Percentiles rank a stretch among this genome's conserved stretches.
Evolutionary conservation across 1,140 invertebrate genomes (phyloP).

Genomic region (Papilio polytes): DNA sequence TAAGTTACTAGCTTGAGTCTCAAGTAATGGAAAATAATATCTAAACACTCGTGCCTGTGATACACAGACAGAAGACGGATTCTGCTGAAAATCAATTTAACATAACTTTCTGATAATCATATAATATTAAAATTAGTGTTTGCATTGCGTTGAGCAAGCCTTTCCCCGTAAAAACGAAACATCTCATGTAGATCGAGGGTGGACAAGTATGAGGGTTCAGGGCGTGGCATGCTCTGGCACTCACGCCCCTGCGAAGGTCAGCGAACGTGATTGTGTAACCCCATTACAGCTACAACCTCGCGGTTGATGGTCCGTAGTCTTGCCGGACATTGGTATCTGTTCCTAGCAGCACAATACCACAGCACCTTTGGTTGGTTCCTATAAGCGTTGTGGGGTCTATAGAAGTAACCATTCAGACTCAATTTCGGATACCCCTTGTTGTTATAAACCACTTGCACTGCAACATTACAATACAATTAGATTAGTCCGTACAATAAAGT

Average conservation of each 20-base stretch:
- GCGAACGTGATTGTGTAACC: constrained; percentile 64
- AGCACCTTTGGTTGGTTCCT: constrained; percentile 69
- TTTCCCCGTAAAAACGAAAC: constrained; percentile 54
- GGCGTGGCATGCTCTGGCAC: constrained; percentile 40
- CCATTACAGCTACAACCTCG: constrained; percentile 62
- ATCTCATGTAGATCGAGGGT: constrained; percentile 49
- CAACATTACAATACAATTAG: constrained; percentile 50
- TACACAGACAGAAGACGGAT: not conserved
- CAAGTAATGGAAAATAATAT: not conserved
- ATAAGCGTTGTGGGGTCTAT: constrained; percentile 75
- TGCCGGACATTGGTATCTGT: constrained; percentile 66
- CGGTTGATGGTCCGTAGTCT: constrained; percentile 64
- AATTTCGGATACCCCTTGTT: constrained; percentile 74
- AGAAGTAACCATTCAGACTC: constrained; percentile 66
- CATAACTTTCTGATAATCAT: not conserved
- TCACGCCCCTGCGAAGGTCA: constrained; percentile 48
- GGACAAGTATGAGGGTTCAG: constrained; percentile 42
- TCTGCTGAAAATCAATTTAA: not conserved
- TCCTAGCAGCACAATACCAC: constrained; percentile 71
- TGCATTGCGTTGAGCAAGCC: constrained; percentile 36
- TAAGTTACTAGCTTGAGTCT: not conserved
- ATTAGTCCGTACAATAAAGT: constrained; percentile 17
- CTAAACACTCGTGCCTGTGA: not conserved
- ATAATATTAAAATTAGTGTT: constrained; percentile 19
- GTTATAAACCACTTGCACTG: constrained; percentile 69